Evolutionary conservation across 2,797 vertebrate species (phyloP).

Genomic region (Onychomys arenicola): DNA sequence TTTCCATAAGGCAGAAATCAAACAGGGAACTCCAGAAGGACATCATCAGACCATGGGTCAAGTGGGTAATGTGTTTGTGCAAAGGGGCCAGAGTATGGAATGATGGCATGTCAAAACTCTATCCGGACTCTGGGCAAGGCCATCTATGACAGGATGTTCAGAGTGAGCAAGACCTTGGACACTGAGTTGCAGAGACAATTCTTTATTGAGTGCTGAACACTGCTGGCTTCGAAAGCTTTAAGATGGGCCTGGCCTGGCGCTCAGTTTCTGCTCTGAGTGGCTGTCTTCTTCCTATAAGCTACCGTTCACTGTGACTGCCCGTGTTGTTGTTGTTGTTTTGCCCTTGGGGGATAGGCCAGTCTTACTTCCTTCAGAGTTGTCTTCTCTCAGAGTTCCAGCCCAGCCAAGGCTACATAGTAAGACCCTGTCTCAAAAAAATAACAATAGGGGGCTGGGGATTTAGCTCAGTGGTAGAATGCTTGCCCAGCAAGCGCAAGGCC

Average conservation of each 20-base stretch:
- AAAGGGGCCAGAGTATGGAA: constrained; percentile 86
- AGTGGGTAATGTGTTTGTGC: constrained; percentile 89
- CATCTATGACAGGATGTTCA: constrained; percentile 89
- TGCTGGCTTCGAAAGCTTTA: constrained; percentile 89
- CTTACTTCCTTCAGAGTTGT: background rate
- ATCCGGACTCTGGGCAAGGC: constrained; percentile 87
- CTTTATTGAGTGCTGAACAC: constrained; percentile 89
- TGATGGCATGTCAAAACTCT: constrained; percentile 87
- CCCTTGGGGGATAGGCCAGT: background rate
- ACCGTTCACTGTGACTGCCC: background rate
- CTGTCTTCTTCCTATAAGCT: background rate
- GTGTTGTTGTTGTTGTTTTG: no score
- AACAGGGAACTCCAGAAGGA: constrained; percentile 86
- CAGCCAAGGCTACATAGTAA: background rate
- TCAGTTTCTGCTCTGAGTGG: background rate
- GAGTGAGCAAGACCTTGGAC: constrained; percentile 88
- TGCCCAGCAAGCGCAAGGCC: no score
- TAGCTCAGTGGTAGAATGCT: no score
- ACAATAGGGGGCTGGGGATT: no score
- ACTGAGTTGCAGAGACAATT: constrained; percentile 89
- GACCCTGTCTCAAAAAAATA: background rate
- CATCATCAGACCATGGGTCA: constrained; percentile 83
- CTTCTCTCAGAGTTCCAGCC: background rate
- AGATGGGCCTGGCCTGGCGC: constrained; percentile 73
- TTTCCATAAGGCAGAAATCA: background rate